Evolutionary conservation across 2,888 invertebrate species (phyloP), one percentile per base, ranked within the genome.

Genomic region (Acanthosepion pharaonis): DNA sequence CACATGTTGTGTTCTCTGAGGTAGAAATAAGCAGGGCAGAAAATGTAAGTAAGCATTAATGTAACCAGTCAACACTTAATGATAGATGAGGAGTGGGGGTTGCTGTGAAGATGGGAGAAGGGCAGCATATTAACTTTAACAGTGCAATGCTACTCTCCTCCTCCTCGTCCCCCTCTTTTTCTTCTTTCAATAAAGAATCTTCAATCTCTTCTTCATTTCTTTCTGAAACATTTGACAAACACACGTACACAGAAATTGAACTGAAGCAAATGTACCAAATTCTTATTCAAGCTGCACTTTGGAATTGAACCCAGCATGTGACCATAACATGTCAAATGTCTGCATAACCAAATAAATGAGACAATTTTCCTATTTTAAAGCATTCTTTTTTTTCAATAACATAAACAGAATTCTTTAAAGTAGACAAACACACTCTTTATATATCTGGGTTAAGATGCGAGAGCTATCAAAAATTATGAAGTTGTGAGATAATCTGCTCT

Each of bases 41-140:
- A 78, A 78, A 78, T 78, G 78, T 78, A 78, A 33, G 78, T 78
- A 78, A 78, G n/a, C 78, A 78, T 78, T 78, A 78, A 78, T 78
- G 78, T 78, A 78, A 78, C 78, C 78, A 78, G 78, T 78, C 78
- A 78, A 78, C 78, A 78, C 78, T 78, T 78, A 78, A 78, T 78
- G 78, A n/a, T 78, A 33, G 78, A n/a, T 18, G n/a, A 33, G 78
- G 20, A 11, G n/a, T 11, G 15, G n/a, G 78, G n/a, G n/a, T n/a
- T n/a, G 78, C 23, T 18, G n/a, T 5, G 9, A 5, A 9, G 78
- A 11, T 28, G 78, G n/a, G 78, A n/a, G 78, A 78, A n/a, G 28
- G 28, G 78, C 78, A 78, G n/a, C 28, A 78, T 28, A 64, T 28
- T 28, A 64, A 28, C 78, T n/a, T 78, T n/a, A 78, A n/a, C 11